A percentile compares a stretch with the other conserved stretches of the same genome.
Conservation (phyloP, 2,113 vertebrate species). For the Isurus oxyrinchus region DNA sequence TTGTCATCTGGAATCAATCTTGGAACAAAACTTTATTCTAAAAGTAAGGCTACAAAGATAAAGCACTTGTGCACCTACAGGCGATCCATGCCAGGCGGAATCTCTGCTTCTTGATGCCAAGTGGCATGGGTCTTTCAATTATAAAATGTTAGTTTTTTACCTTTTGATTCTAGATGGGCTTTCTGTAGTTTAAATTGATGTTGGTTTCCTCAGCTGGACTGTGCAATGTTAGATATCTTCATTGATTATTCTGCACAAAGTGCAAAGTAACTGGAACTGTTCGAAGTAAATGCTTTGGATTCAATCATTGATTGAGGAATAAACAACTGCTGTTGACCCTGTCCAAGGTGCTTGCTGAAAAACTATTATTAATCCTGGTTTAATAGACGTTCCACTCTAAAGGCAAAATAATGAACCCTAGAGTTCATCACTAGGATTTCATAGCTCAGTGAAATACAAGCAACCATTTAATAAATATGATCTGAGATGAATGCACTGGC, state of each 20-base stretch:
- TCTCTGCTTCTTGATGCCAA: neutral
- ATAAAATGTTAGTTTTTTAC: neutral
- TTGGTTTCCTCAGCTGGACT: neutral
- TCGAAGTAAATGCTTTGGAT: neutral
- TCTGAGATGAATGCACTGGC: neutral
- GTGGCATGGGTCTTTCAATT: neutral
- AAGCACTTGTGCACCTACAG: neutral
- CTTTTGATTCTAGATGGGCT: neutral
- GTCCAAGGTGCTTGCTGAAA: neutral
- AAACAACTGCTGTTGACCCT: neutral
- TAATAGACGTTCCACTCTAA: neutral
- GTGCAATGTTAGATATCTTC: neutral
- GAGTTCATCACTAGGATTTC: neutral
- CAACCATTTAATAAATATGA: neutral
- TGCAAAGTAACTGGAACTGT: constrained; percentile 24
- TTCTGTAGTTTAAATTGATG: neutral
- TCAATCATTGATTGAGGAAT: constrained; percentile 18
- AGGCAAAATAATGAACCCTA: neutral
- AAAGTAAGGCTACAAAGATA: neutral
- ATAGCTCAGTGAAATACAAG: neutral
- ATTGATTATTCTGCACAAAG: constrained; percentile 2
- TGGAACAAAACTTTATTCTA: neutral
- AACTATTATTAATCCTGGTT: neutral
- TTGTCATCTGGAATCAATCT: neutral
- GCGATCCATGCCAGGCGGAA: neutral